Evolutionary conservation across 1,140 invertebrate species (phyloP).

Genomic region (Lethocerus indicus): DNA sequence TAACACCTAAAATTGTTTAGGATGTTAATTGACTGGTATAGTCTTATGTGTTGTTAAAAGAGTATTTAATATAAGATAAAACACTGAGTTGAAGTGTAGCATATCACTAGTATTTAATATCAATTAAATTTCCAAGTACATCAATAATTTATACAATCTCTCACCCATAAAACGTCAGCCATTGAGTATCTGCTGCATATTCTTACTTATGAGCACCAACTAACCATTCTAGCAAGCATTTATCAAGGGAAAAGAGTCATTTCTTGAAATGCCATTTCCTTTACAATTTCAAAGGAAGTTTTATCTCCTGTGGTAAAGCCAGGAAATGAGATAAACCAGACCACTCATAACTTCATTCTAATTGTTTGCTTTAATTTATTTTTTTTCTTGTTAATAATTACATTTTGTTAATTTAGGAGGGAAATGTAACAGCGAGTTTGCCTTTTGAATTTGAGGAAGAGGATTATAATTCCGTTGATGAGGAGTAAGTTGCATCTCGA

Average conservation of each 20-base stretch:
- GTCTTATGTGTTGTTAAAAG: neutral
- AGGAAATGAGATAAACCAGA: neutral
- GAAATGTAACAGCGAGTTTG: slow-evolving; percentile 11
- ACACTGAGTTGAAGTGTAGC: neutral
- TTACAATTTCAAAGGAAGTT: neutral
- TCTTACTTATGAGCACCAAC: too few relatives aligned
- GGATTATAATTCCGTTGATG: slow-evolving; percentile 9
- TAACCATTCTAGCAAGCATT: too few relatives aligned
- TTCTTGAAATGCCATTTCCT: neutral
- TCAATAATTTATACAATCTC: too few relatives aligned
- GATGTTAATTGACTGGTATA: neutral
- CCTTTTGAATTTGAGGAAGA: slow-evolving; percentile 12
- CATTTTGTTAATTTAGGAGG: slow-evolving; percentile 2
- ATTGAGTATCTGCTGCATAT: too few relatives aligned
- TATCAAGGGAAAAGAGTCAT: neutral
- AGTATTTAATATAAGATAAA: neutral
- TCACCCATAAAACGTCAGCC: too few relatives aligned
- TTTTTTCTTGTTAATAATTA: neutral
- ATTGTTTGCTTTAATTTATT: neutral
- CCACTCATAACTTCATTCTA: neutral
- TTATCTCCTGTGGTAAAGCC: neutral
- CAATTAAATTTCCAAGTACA: too few relatives aligned
- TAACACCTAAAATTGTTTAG: neutral
- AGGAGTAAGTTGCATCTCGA: slow-evolving; percentile 7
- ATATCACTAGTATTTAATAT: too few relatives aligned